Evolutionary conservation across 2,888 invertebrate species (phyloP).

Genomic region (Zaprionus obscuricornis): DNA sequence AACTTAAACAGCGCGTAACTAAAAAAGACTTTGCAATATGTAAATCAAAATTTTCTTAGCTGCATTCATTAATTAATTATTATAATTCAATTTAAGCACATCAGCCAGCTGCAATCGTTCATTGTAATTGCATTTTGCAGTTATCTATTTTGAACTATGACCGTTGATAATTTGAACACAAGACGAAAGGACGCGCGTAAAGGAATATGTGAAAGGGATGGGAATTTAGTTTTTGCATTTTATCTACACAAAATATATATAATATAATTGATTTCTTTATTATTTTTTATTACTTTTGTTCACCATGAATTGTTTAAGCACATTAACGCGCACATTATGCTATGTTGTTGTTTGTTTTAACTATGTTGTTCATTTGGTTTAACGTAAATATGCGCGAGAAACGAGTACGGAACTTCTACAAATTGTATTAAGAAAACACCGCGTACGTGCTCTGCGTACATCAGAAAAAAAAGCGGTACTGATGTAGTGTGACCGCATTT

Average conservation of each 20-base stretch:
- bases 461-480: conserved; percentile 54
- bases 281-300: conserved; percentile 7
- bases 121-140: conserved; percentile 9
- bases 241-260: too few species aligned
- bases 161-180: conserved; percentile 16
- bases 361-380: conserved; percentile 27
- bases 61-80: conserved; percentile 29
- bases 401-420: conserved; percentile 31
- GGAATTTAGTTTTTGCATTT: background rate
- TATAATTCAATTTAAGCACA: conserved; percentile 9
- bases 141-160: background rate
- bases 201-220: background rate
- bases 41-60: conserved; percentile 8
- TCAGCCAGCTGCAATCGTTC: conserved; percentile 15
- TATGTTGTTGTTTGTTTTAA: conserved; percentile 33
- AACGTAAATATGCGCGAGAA: conserved; percentile 51
- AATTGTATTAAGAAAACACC: conserved; percentile 31
- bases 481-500: conserved; percentile 26
- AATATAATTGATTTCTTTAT: too few species aligned
- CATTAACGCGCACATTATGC: conserved; percentile 19
- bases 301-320: conserved; percentile 20
- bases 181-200: conserved; percentile 40
- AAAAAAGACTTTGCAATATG: conserved; percentile 25
- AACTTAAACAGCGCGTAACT: conserved; percentile 48
- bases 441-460: conserved; percentile 40